phyloP scores from a whole-genome alignment of 2,888 invertebrate genomes.

The Epinotia demarniana region DNA sequence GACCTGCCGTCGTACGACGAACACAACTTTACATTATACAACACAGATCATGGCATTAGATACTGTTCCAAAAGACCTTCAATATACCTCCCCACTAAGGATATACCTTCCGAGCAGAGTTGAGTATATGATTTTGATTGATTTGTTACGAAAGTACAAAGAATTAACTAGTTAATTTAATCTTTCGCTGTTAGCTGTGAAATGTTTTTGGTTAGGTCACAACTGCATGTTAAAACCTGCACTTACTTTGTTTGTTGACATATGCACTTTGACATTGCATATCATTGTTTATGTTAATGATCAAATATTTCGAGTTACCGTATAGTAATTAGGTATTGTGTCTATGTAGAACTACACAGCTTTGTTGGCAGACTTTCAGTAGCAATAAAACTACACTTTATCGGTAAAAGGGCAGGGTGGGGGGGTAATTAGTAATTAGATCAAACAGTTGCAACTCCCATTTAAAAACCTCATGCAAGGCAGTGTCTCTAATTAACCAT shows the following conservation, averaged over 20 bases:
- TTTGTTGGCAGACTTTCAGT: neutral
- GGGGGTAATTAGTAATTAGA: too few relatives aligned
- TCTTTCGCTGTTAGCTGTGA: neutral
- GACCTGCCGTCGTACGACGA: slow-evolving; percentile 96
- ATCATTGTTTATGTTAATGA: neutral
- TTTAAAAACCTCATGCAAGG: too few relatives aligned
- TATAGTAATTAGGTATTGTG: neutral
- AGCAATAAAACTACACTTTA: neutral
- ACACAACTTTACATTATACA: slow-evolving; percentile 95
- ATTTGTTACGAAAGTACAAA: neutral
- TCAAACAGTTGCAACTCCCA: too few relatives aligned
- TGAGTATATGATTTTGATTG: slow-evolving; percentile 69
- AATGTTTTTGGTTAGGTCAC: slow-evolving; percentile 27
- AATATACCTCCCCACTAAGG: slow-evolving; percentile 96
- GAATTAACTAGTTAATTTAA: too few relatives aligned
- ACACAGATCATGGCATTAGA: slow-evolving; percentile 93
- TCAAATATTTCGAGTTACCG: neutral
- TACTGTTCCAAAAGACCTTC: slow-evolving; percentile 94
- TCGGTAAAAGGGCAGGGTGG: too few relatives aligned
- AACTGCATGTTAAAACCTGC: neutral
- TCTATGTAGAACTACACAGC: neutral
- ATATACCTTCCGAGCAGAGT: slow-evolving; percentile 97
- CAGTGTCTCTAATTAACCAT: too few relatives aligned
- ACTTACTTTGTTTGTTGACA: slow-evolving; percentile 7
- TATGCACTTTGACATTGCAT: neutral